Evolutionary conservation across 2,113 vertebrate genomes (phyloP), one percentile per base, ranked within the genome.

Genomic region (Mystacornis crossleyi): DNA sequence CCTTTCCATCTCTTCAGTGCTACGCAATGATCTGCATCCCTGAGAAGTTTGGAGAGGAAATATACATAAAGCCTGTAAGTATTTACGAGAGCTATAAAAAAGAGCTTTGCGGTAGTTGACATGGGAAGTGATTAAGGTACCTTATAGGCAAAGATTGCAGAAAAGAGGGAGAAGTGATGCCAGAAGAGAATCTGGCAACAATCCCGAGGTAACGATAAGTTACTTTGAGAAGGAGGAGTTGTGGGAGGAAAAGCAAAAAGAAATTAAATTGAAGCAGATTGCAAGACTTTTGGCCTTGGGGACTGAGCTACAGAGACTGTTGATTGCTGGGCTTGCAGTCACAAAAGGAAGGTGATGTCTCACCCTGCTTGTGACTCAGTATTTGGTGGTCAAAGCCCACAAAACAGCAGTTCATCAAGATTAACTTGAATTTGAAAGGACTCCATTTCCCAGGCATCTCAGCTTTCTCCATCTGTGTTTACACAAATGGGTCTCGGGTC

Each of bases 121-220:
- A 93, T 92, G 88, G 92, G 93, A 94, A 96, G 79, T 80, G 88
- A 94, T 96, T 93, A 95, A 93, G 73, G 85, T 81, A 94, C 75
- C 58, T 93, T 86, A 73, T 45, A 90, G 86, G 87, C 71, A 94
- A 89, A 73, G 85, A 81, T 21, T 95, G 90, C 42, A 92, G 79
- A 88, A 87, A 83, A 86, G 50, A 86, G 67, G 42, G 58, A 78
- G 66, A 86, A 95, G 24, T 47, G 64, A 86, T 88, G 81, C 95
- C 90, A 92, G 67, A 96, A 90, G 67, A 62, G 51, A 96, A 77
- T 86, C 64, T 95, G 95, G 92, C 90, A 90, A 48, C 50, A 83
- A 42, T 97, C 75, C 79, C 0, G 5, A 73, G 28, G 51, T 88
- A 96, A 93, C 0, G 10, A 88, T 95, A 94, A 96, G 79, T 86